Base-by-base conservation (phyloP, 2,888 invertebrate genomes). In the Glyphotaelius pellucidus region DNA sequence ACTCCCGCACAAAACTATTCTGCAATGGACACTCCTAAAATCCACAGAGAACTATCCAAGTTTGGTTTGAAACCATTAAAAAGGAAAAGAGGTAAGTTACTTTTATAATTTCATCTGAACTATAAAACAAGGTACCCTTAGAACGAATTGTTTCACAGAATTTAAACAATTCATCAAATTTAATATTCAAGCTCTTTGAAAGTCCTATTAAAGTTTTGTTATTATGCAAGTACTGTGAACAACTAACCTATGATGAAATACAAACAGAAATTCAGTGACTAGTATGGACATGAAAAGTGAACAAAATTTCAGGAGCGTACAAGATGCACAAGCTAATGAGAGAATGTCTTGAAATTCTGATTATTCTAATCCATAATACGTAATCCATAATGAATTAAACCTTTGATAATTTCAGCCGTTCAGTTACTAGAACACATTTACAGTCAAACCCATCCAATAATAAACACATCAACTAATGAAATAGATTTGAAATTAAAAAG, bases 41-140 rank as follows among this genome's bases (percentile, higher is more conserved):
- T 97, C 67, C 95, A 96, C 92, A 95, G 95, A 92, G 96, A 97
- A 94, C 94, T 97, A 11, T 96, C 97, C 93, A 97, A 97, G 94
- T 97, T 96, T 95, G 97, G 97, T 3, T 95, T 97, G 11, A 97
- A 97, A 94, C 97, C 97, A 3, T 95, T 97, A 32, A 97, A 97
- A 94, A 95, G 97, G 91, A 96, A 96, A 95, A 95, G 97, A 95
- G 96, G 96, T 96, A 94, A 94, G 32, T 90, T 31, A 31, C 30
- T 47, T n/a, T 47, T 11, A 47, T 84, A 38, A 12, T 86, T 42
- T 85, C 31, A 32, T 85, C n/a, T 42, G 38, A 32, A 85, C 31
- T 32, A 32, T n/a, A 25, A 9, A 67, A 67, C 2, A n/a, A 67
- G 67, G 25, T 25, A n/a, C 2, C 7, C 67, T 67, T 25, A 67